Evolutionary conservation across 2,113 vertebrate species (phyloP).

Genomic region (Callopanchax toddi): DNA sequence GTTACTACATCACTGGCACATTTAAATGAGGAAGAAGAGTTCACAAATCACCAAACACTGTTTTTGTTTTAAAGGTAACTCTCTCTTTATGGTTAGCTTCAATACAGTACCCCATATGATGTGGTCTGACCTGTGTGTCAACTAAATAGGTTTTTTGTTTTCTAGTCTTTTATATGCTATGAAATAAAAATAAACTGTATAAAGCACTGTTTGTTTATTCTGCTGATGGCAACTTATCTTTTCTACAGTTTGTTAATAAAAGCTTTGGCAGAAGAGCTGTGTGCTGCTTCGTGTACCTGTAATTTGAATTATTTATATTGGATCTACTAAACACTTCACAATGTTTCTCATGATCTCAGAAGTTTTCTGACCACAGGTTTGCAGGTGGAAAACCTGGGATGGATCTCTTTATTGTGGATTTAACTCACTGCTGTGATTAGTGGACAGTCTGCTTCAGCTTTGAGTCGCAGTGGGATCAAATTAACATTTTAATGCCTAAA

Average conservation of each 20-base stretch:
- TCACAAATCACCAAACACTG: conserved; percentile 2
- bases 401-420: too few relatives aligned
- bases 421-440: too few relatives aligned
- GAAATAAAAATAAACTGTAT: conserved; percentile 19
- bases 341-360: too few relatives aligned
- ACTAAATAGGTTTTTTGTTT: conserved; percentile 18
- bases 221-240: conserved; percentile 24
- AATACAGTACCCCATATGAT: conserved; percentile 31
- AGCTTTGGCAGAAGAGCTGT: conserved; percentile 10
- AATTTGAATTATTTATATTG: not conserved
- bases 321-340: too few relatives aligned
- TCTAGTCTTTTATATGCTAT: conserved; percentile 29
- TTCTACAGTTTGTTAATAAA: conserved; percentile 74
- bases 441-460: too few relatives aligned
- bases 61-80: not conserved
- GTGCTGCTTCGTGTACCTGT: not conserved
- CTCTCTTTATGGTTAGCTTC: not conserved
- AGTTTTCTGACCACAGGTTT: not conserved
- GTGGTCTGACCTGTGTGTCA: conserved; percentile 35
- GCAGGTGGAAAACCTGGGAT: not conserved
- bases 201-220: conserved; percentile 32
- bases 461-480: too few relatives aligned
- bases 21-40: not conserved
- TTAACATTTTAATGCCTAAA: too few relatives aligned
- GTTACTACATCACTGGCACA: not conserved